Conservation (phyloP, 2,888 invertebrate species). For the Aromia moschata region DNA sequence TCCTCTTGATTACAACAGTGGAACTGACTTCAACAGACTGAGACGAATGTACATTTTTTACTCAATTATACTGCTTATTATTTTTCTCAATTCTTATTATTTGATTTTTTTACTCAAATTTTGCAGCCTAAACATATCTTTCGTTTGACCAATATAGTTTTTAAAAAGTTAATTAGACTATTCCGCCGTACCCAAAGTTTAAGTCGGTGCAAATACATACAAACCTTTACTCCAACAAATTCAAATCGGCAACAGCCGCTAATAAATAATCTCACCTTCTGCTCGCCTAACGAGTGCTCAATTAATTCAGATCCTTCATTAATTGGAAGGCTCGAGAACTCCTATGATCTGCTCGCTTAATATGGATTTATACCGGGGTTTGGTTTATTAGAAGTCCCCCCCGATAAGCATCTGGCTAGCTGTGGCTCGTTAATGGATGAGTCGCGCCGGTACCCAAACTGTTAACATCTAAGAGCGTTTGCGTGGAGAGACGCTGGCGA, state of each 20-base stretch:
- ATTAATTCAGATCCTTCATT: conserved; percentile 30
- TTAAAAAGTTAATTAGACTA: no score
- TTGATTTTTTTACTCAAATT: no score
- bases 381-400: conserved; percentile 29
- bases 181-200: no score
- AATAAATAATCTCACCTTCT: conserved; percentile 7
- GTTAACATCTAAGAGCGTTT: conserved; percentile 30
- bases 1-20: no score
- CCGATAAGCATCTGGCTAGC: conserved; percentile 32
- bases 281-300: conserved; percentile 24
- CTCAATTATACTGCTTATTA: no score
- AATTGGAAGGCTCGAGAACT: conserved; percentile 18
- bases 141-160: no score
- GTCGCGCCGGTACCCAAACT: conserved; percentile 24
- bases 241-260: not conserved
- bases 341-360: conserved; percentile 17
- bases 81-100: no score
- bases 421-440: conserved; percentile 30
- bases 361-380: conserved; percentile 28
- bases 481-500: conserved; percentile 20
- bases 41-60: no score
- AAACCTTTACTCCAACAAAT: not conserved
- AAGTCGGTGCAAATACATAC: no score
- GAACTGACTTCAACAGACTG: no score
- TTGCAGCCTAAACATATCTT: no score